Evolutionary conservation across 2,888 invertebrate species (phyloP).

Genomic region (Thelaira solivaga): DNA sequence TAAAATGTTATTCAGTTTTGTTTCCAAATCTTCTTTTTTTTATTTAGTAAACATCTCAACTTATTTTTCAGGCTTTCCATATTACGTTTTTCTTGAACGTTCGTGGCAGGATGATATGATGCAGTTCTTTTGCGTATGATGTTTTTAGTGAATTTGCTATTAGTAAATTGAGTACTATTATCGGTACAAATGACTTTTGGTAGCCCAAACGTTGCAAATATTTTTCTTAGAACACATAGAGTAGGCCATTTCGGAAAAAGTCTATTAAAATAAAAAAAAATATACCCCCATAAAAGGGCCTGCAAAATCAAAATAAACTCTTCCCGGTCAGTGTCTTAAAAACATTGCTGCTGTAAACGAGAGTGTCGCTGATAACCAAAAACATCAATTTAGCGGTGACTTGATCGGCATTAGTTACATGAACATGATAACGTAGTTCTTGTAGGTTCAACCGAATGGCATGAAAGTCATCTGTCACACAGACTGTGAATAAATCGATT

Average conservation of each 20-base stretch:
- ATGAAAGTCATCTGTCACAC: no score
- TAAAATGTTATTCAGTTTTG: conserved; percentile 31
- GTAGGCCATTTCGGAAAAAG: background rate
- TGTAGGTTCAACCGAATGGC: no score
- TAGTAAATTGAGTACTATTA: conserved; percentile 26
- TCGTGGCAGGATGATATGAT: conserved; percentile 57
- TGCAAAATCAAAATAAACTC: background rate
- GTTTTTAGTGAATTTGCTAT: conserved; percentile 44
- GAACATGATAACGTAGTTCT: no score
- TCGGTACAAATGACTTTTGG: background rate
- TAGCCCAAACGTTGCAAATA: background rate
- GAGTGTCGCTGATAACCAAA: no score
- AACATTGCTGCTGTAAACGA: no score
- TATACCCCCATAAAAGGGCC: background rate
- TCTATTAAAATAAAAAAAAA: background rate
- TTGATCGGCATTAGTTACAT: no score
- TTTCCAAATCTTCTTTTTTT: conserved; percentile 4
- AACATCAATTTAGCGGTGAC: no score
- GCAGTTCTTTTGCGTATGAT: conserved; percentile 42
- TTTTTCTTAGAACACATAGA: background rate
- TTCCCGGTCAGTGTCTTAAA: no score
- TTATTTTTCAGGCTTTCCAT: conserved; percentile 9
- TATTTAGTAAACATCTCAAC: background rate
- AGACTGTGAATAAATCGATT: no score
- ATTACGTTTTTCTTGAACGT: conserved; percentile 10